Conservation (phyloP, 2,888 invertebrate genomes). For the Thecophora atra region DNA sequence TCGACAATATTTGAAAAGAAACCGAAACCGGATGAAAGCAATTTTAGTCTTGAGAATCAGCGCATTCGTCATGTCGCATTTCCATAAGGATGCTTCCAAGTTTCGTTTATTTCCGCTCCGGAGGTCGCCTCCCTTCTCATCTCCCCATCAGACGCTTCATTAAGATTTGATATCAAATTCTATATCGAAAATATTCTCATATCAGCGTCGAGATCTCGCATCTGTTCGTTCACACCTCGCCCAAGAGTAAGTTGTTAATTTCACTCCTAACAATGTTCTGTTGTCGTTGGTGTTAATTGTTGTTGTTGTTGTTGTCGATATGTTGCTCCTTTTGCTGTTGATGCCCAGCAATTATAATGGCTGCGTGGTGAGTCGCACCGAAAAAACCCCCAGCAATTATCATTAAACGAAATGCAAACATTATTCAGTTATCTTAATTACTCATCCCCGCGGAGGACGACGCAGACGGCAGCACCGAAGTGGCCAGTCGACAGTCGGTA, state of each 20-base stretch:
- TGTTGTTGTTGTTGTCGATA: constrained; percentile 6
- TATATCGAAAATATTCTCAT: too few relatives aligned
- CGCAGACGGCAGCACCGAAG: not conserved
- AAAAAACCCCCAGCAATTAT: constrained; percentile 35
- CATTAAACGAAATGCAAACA: constrained; percentile 38
- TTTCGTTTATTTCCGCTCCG: too few relatives aligned
- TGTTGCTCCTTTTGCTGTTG: constrained; percentile 3
- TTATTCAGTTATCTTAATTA: constrained; percentile 38
- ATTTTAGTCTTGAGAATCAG: too few relatives aligned
- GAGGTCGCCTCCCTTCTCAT: too few relatives aligned
- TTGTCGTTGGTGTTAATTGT: constrained; percentile 7
- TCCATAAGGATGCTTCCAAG: too few relatives aligned
- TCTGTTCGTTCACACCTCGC: constrained; percentile 22
- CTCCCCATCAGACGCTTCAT: too few relatives aligned
- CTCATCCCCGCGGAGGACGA: constrained; percentile 20
- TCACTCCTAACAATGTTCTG: not conserved
- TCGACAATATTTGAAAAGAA: too few relatives aligned
- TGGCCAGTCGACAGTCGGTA: not conserved
- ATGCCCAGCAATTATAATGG: not conserved
- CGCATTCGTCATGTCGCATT: too few relatives aligned
- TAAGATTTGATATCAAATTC: too few relatives aligned
- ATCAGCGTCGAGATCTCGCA: constrained; percentile 7
- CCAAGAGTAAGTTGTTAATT: not conserved
- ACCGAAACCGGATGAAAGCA: too few relatives aligned
- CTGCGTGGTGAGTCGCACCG: not conserved